A percentile compares a stretch with the other conserved stretches of the same genome.
Evolutionary conservation across 92 coral and sea anemone genomes (phyloP).

Genomic region (Chrysogorgia sp.): DNA sequence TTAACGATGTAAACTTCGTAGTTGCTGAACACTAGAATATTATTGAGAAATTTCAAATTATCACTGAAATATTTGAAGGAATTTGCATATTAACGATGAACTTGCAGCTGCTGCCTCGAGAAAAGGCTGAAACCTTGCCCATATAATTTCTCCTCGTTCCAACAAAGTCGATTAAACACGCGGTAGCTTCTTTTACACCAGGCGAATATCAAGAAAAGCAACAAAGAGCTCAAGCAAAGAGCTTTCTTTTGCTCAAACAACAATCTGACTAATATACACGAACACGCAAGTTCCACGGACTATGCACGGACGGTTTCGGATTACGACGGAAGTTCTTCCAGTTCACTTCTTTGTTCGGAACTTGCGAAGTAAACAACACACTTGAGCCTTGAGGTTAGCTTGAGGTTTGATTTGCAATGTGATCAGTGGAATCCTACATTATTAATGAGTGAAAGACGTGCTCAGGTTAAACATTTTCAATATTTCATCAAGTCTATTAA

Average conservation of each 20-base stretch:
- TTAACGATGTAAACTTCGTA: background rate
- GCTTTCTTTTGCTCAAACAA: background rate
- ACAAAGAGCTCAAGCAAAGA: background rate
- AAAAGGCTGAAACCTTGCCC: background rate
- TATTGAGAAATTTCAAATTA: background rate
- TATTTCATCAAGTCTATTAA: background rate
- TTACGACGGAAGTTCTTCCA: background rate
- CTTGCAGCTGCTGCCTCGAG: background rate
- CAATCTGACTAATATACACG: background rate
- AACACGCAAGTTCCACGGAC: background rate
- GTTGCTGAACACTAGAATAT: background rate
- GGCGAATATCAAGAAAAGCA: background rate
- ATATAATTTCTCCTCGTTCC: background rate
- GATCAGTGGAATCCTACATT: background rate
- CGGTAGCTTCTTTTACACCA: background rate
- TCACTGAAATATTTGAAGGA: background rate
- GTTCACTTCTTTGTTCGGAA: too few relatives aligned
- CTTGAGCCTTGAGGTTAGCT: too few relatives aligned
- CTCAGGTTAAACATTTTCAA: background rate
- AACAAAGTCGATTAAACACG: background rate
- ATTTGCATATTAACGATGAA: background rate
- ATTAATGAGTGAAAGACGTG: conserved; percentile 9
- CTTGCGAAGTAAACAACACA: too few relatives aligned
- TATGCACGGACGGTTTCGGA: background rate
- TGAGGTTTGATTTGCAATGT: background rate